phyloP scores from a whole-genome alignment of 2,888 invertebrate species.

The Caenorhabditis parvicauda region DNA sequence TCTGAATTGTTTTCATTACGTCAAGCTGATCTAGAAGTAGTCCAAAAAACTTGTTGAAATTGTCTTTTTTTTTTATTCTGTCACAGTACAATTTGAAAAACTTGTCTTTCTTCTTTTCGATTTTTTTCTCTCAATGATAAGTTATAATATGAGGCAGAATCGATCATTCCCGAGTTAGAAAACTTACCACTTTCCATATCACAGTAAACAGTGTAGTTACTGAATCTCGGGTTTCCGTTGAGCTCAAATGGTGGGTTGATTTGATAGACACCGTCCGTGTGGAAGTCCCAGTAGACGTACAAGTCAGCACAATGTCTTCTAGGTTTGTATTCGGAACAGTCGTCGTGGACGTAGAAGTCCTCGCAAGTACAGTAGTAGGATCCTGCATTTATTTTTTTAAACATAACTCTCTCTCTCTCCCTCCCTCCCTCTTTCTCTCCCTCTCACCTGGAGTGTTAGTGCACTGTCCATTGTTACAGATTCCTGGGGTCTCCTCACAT shows the following conservation, averaged over 20 bases:
- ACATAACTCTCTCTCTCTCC: too few relatives aligned
- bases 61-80: too few relatives aligned
- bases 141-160: too few relatives aligned
- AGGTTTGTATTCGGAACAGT: constrained; percentile 44
- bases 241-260: constrained; percentile 24
- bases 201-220: constrained; percentile 26
- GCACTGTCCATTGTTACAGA: constrained; percentile 72
- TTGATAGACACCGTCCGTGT: constrained; percentile 29
- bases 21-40: not conserved
- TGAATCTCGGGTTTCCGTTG: constrained; percentile 10
- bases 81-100: too few relatives aligned
- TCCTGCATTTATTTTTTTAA: constrained; percentile 67
- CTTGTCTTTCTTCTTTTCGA: too few relatives aligned
- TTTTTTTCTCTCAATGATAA: too few relatives aligned
- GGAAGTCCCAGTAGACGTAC: constrained; percentile 35
- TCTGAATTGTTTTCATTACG: constrained; percentile 8
- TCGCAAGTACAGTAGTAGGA: constrained; percentile 69
- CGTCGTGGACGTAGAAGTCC: constrained; percentile 31
- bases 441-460: constrained; percentile 70
- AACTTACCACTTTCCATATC: constrained; percentile 19
- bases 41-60: not conserved
- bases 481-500: constrained; percentile 50
- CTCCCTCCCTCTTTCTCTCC: not conserved
- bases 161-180: not conserved
- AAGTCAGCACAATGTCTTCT: constrained; percentile 50